A percentile compares a stretch with the other conserved stretches of the same genome.
phyloP scores from a whole-genome alignment of 2,888 invertebrate species.

The Hesperia comma region DNA sequence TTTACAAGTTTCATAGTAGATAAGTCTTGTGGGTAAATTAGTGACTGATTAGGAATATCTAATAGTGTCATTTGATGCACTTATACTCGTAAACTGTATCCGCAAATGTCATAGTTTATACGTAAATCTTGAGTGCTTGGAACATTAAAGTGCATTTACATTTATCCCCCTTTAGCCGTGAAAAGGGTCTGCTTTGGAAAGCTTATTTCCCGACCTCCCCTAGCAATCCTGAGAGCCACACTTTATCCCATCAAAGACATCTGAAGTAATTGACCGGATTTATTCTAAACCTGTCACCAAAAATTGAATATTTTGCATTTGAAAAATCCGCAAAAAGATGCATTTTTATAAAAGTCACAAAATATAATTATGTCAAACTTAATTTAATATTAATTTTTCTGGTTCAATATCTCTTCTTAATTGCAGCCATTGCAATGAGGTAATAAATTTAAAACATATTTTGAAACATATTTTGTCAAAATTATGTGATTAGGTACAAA shows the following conservation, averaged over 20 bases:
- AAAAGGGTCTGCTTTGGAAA: constrained; percentile 23
- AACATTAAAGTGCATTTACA: constrained; percentile 28
- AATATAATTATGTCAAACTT: too few species aligned
- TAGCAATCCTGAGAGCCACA: constrained; percentile 40
- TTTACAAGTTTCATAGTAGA: too few species aligned
- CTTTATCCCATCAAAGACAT: constrained; percentile 50
- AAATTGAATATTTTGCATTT: neutral
- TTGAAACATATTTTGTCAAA: too few species aligned
- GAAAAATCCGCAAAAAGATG: neutral
- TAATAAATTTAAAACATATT: too few species aligned
- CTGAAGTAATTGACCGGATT: constrained; percentile 46
- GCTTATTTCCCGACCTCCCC: constrained; percentile 36
- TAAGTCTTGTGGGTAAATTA: too few species aligned
- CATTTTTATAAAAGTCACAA: too few species aligned
- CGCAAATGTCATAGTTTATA: neutral
- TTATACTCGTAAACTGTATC: neutral
- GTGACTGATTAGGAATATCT: too few species aligned
- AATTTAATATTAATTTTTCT: too few species aligned
- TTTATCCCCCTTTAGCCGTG: constrained; percentile 19
- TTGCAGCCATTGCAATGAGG: too few species aligned
- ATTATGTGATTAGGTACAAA: too few species aligned
- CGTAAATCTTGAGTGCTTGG: constrained; percentile 4
- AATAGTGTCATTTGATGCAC: neutral
- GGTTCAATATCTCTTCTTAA: too few species aligned
- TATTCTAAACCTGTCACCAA: constrained; percentile 29